Evolutionary conservation across 92 coral and sea anemone genomes (phyloP), one percentile per base, ranked within the genome.

Genomic region (Epizoanthus illoricatus): DNA sequence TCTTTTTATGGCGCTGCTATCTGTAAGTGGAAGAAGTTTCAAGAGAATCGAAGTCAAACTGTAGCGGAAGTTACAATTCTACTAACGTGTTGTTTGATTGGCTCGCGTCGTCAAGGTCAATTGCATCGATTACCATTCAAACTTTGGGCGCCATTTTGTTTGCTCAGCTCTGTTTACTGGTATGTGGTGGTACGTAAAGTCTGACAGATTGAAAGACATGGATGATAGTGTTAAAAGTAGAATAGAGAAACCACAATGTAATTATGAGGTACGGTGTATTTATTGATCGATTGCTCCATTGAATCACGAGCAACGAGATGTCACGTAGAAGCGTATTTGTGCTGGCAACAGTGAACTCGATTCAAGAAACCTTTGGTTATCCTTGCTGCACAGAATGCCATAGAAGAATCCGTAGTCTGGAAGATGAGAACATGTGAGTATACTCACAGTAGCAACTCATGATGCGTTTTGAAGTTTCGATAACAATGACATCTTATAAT

Each of bases 311-410:
- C 20, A 13, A 8, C 42, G 2, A 57, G 11, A 86, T 89, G 89
- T 81, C 81, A 43, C 84, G 83, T 20, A 88, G 86, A 72, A 90
- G 86, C 36, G 92, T 89, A 54, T 88, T 90, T 65, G 98, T 95
- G 33, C 68, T 93, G 73, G 98, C 86, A 12, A 90, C 89, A 72
- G 97, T 95, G 56, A 42, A 88, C 58, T 87, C 92, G 12, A 79
- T 91, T 39, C 85, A 88, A 4, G 81, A 88, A 66, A 93, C 73
- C 24, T 87, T 85, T 65, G 84, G 90, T 49, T 95, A 91, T 82
- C 97, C 97, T 5, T 89, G 95, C 73, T 95, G 98, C 75, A 76
- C 90, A 33, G 87, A 63, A 19, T 95, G 98, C 71, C 88, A 81
- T 71, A 83, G 85, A 64, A 88, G 92, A 85, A 81, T 95, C 65